Base-by-base conservation (phyloP, 2,113 vertebrate genomes). In the Orientallactaga bullata region DNA sequence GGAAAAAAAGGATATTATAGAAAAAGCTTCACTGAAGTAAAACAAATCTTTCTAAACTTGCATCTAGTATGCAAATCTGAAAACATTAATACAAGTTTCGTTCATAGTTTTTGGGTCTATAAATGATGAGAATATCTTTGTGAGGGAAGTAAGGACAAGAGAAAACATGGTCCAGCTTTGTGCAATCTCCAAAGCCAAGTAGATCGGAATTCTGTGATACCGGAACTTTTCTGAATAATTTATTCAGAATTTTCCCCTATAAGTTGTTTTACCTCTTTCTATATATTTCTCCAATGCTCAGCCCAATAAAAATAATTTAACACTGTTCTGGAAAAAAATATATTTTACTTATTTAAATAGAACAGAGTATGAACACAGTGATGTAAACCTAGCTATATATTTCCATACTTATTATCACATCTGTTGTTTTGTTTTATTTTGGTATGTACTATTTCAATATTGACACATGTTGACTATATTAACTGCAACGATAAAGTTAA, bases 151-250 rank as follows among this genome's bases (percentile, higher is more conserved):
- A 15, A 85, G 42, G 5, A 3, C 12, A 39, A 3, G 4, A 51
- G 32, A 13, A 69, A 20, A 68, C 1, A 7, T 4, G n/a, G 0
- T 17, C 6, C 0, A 73, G 58, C 8, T 20, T 24, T 20, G 3
- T 47, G 32, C 1, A 16, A 5, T 35, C 55, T 12, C 3, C 17
- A 18, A 51, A 30, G 8, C 24, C 66, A 73, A 58, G 28, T 11
- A 28, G n/a, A 69, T 63, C 42, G 61, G 8, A 17, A 35, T 63
- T 92, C 26, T 55, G 7, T 76, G 18, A 28, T 39, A 42, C 13
- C 13, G 2, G 51, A 63, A 58, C 8, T 11, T 21, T 82, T 72
- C 39, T 88, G 37, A 87, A 39, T 35, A 10, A 23, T 65, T 86
- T 95, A 9, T 10, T 68, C 51, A 55, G 71, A 18, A 7, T 7